A percentile compares a stretch with the other conserved stretches of the same genome.
Evolutionary conservation across 30 jellyfish, hydroid and myxozoan species (phyloP).

Genomic region (Pseudorhiza aurosa): DNA sequence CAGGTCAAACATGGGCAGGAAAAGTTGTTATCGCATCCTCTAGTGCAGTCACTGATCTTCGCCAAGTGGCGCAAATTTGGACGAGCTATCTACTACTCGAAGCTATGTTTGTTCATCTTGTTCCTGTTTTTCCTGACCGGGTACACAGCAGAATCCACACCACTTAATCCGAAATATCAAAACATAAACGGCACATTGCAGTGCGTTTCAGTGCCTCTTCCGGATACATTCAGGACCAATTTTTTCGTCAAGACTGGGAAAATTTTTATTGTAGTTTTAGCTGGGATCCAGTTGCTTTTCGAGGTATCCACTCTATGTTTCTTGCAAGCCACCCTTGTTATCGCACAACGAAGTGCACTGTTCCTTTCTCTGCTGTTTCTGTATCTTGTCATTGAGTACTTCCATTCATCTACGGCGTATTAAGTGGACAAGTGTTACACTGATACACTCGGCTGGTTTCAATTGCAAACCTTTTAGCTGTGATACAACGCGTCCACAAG

Average conservation of each 20-base stretch:
- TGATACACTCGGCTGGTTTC: too few species aligned
- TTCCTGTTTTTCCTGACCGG: slow-evolving; percentile 61
- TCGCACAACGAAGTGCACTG: too few species aligned
- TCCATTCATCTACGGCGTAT: too few species aligned
- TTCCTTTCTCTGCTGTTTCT: not conserved
- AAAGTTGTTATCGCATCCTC: slow-evolving; percentile 64
- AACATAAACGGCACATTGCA: slow-evolving; percentile 17
- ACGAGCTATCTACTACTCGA: slow-evolving; percentile 71
- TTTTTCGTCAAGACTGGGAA: slow-evolving; percentile 31
- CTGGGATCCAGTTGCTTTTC: slow-evolving; percentile 38
- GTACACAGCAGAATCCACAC: slow-evolving; percentile 60
- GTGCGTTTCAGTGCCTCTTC: slow-evolving; percentile 12
- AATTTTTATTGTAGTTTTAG: slow-evolving; percentile 31
- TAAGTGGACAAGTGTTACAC: too few species aligned
- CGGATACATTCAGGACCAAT: not conserved
- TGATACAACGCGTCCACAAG: too few species aligned
- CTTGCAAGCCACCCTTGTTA: too few species aligned
- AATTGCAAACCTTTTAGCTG: too few species aligned
- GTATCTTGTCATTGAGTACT: not conserved
- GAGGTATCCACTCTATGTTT: too few species aligned
- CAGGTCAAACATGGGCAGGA: slow-evolving; percentile 62
- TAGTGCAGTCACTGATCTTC: slow-evolving; percentile 49
- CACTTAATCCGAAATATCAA: slow-evolving; percentile 25
- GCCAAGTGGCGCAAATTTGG: slow-evolving; percentile 78
- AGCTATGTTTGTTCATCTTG: slow-evolving; percentile 21